phyloP scores from a whole-genome alignment of 2,797 vertebrate species.

The Clangula hyemalis region DNA sequence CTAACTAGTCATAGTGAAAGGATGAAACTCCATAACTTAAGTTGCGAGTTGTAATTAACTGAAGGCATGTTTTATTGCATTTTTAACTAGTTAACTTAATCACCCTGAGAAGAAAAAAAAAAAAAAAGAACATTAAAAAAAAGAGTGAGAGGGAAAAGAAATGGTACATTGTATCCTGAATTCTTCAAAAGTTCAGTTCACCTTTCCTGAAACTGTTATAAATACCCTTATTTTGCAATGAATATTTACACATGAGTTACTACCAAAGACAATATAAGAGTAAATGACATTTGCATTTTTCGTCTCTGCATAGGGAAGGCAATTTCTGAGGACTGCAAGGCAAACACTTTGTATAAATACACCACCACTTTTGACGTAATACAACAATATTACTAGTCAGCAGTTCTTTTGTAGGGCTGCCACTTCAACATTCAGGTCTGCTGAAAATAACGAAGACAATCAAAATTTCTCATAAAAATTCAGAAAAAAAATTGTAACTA shows the following conservation, averaged over 20 bases:
- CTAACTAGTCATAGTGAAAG: background rate
- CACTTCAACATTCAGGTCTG: background rate
- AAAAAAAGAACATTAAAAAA: background rate
- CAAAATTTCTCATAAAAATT: background rate
- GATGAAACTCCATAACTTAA: background rate
- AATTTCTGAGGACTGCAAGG: background rate
- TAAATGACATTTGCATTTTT: background rate
- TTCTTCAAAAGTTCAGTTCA: background rate
- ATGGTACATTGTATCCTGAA: background rate
- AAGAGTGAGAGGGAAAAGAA: background rate
- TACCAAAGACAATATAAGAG: background rate
- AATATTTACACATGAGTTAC: background rate
- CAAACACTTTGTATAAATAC: background rate
- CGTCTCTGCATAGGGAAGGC: background rate
- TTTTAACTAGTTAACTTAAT: background rate
- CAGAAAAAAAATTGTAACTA: background rate
- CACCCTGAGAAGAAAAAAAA: background rate
- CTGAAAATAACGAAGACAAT: background rate
- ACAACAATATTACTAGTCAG: background rate
- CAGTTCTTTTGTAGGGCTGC: background rate
- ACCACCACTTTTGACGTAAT: background rate
- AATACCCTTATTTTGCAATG: background rate
- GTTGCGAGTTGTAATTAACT: background rate
- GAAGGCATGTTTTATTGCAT: background rate
- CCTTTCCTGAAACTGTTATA: background rate